Base-by-base conservation (phyloP, 2,888 invertebrate genomes). In the Cremastinae sp. region DNA sequence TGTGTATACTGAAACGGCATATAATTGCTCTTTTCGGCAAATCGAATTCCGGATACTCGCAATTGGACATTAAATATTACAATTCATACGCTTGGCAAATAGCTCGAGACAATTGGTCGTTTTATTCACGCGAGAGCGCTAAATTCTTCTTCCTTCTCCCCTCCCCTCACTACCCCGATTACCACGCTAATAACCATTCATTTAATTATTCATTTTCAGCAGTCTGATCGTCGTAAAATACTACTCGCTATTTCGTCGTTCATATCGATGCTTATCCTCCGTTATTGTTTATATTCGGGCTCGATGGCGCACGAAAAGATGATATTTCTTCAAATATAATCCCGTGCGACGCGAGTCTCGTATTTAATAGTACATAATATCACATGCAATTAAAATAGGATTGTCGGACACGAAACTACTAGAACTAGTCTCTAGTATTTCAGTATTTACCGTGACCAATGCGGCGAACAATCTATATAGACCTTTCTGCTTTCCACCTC, bases 321-420 rank as follows among this genome's bases (percentile, higher is more conserved):
- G 49, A 75, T 78, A 80, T 78, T 72, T 78, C 66, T 81, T 34
- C 34, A 47, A 16, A 62, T 62, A 59, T 59, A 61, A 45, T 18
- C 9, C 22, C 28, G 43, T 45, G 43, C n/a, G 22, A 59, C 43
- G 45, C 64, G 74, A 76, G 65, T 80, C 81, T 80, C 28, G 53
- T 68, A 65, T 75, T 80, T 76, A 78, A 78, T 82, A 80, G 81
- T 81, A 81, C 80, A 85, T 86, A 86, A 87, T 87, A 87, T 88
- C 86, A 88, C 88, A 88, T 88, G 88, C 87, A 87, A 86, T 86
- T 87, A 86, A 88, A 86, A 84, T 85, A 88, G 87, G 88, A 88
- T 88, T 88, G 88, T 88, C 88, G 84, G 84, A 88, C 86, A 88
- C 86, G 81, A 87, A 87, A 80, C 68, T 79, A 72, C 74, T 64